A percentile compares a stretch with the other conserved stretches of the same genome.
Conservation (phyloP, 2,888 invertebrate species). For the Limnephilus lunatus region DNA sequence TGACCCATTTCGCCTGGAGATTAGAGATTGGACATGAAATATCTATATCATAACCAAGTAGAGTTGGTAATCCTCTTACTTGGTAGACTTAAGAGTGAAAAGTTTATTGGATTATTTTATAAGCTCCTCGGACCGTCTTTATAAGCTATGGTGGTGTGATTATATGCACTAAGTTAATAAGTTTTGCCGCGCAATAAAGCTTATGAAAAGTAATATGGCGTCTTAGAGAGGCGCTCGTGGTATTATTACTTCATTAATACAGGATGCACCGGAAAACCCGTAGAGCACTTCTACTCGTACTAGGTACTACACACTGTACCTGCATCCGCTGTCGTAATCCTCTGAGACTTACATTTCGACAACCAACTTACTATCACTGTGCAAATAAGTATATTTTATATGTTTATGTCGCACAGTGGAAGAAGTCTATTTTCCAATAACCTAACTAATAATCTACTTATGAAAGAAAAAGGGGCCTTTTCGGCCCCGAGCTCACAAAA, state of each 20-base stretch:
- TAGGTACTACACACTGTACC: background rate
- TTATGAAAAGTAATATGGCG: background rate
- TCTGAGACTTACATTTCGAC: too few species aligned
- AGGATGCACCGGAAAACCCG: background rate
- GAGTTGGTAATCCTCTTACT: slow-evolving; percentile 1
- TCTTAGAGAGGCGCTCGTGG: background rate
- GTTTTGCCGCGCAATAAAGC: background rate
- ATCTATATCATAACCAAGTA: slow-evolving; percentile 9
- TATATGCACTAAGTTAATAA: background rate
- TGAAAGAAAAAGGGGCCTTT: too few species aligned
- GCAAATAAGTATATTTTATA: too few species aligned
- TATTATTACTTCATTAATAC: background rate
- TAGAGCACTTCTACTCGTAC: background rate
- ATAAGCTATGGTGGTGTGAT: background rate
- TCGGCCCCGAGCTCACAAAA: too few species aligned
- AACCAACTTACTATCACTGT: too few species aligned
- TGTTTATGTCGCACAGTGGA: too few species aligned
- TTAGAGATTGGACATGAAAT: slow-evolving; percentile 45
- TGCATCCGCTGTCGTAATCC: background rate
- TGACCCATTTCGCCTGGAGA: slow-evolving; percentile 37
- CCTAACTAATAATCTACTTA: too few species aligned
- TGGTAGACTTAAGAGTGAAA: slow-evolving; percentile 1
- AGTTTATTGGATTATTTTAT: slow-evolving; percentile 32
- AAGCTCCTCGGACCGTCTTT: background rate
- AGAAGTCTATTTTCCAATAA: too few species aligned